A percentile compares a stretch with the other conserved stretches of the same genome.
Evolutionary conservation across 1,140 invertebrate genomes (phyloP).

Genomic region (Drosophila melanogaster): DNA sequence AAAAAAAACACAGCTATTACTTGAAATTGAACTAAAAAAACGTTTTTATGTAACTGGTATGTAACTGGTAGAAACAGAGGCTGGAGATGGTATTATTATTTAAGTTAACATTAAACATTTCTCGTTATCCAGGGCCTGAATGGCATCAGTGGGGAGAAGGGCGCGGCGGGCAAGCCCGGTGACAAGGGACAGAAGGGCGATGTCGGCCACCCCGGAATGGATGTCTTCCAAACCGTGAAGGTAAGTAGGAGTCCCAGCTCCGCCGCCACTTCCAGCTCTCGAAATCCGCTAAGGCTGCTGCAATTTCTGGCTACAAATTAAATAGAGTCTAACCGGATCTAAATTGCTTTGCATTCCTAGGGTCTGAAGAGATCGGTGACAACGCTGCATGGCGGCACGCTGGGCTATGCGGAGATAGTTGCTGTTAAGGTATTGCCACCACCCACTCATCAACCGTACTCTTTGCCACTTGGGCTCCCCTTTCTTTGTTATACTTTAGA

Average conservation of each 20-base stretch:
- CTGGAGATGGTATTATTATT: not conserved
- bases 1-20: too few species aligned
- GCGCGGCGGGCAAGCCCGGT: slow-evolving; percentile 94
- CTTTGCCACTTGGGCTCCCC: not conserved
- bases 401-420: slow-evolving; percentile 97
- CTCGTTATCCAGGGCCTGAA: slow-evolving; percentile 91
- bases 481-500: not conserved
- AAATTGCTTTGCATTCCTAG: slow-evolving; percentile 84
- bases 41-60: too few species aligned
- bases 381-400: slow-evolving; percentile 92
- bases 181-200: slow-evolving; percentile 95
- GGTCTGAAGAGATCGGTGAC: slow-evolving; percentile 97
- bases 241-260: slow-evolving; percentile 85
- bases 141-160: slow-evolving; percentile 96
- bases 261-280: not conserved
- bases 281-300: slow-evolving; percentile 37
- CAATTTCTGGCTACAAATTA: slow-evolving; percentile 58
- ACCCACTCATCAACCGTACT: slow-evolving; percentile 40
- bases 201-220: slow-evolving; percentile 93
- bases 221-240: slow-evolving; percentile 95
- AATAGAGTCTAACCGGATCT: slow-evolving; percentile 41
- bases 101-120: slow-evolving; percentile 30
- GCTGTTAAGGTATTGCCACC: slow-evolving; percentile 93
- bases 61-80: too few species aligned
- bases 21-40: too few species aligned